These are phyloP conservation scores for Cremastinae sp. DNA, from an alignment of 2,888 invertebrate genomes.

Conservation along the genomic window DNA sequence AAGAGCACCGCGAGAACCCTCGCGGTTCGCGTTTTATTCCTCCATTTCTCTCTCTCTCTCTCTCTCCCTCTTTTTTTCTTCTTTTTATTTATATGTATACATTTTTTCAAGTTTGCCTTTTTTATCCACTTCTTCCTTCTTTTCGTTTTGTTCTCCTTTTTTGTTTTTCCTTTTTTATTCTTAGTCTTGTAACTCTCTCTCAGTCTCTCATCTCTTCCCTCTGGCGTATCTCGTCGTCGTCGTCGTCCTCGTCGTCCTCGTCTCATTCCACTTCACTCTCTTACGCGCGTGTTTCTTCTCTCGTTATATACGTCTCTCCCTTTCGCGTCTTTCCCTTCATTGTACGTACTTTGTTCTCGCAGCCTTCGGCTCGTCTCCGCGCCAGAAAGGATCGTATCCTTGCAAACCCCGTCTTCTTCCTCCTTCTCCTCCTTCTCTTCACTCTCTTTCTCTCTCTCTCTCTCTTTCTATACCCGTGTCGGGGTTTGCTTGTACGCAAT, in stretches of 20 bases:
- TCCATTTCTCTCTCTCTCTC: conserved; percentile 14
- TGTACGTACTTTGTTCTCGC: conserved; percentile 48
- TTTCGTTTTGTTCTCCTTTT: conserved; percentile 34
- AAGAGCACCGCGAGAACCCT: conserved; percentile 60
- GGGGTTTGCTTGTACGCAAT: conserved; percentile 74
- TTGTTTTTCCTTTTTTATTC: conserved; percentile 46
- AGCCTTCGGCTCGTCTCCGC: conserved; percentile 64
- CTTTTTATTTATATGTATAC: conserved; percentile 16
- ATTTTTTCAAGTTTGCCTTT: conserved; percentile 15
- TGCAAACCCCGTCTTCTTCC: not conserved
- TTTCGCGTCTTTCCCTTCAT: conserved; percentile 16
- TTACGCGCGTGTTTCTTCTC: conserved; percentile 47
- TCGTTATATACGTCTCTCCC: conserved; percentile 30
- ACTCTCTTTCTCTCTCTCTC: not conserved
- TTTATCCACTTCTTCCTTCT: too few species aligned
- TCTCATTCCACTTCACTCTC: conserved; percentile 22
- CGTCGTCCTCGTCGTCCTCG: conserved; percentile 14
- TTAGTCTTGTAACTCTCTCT: conserved; percentile 61
- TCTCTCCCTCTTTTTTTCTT: conserved; percentile 20
- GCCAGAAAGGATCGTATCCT: conserved; percentile 68
- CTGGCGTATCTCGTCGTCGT: conserved; percentile 22
- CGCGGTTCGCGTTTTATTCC: conserved; percentile 55
- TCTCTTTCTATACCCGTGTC: conserved; percentile 45
- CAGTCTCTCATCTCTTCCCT: conserved; percentile 37
- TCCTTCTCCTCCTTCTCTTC: conserved; percentile 21